Evolutionary conservation across 2,888 invertebrate species (phyloP).

Genomic region (Bombylius discolor): DNA sequence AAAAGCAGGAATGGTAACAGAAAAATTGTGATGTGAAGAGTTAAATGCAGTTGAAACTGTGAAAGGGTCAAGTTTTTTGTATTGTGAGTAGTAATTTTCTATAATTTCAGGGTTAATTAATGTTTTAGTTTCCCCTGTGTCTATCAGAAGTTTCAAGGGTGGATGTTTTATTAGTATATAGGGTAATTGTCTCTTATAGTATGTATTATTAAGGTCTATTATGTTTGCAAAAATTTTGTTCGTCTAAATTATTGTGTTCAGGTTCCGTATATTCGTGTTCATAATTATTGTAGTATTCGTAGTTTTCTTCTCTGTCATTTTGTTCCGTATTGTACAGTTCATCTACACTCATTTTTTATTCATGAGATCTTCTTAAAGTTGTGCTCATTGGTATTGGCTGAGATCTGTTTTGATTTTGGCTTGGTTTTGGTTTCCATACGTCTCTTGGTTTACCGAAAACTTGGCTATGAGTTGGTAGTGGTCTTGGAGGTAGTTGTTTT

Average conservation of each 20-base stretch:
- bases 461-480: too few species aligned
- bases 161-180: neutral
- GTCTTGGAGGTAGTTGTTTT: neutral
- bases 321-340: conserved; percentile 7
- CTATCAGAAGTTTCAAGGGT: conserved; percentile 3
- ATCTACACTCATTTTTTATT: neutral
- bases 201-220: neutral
- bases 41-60: conserved; percentile 5
- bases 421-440: too few species aligned
- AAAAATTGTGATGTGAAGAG: conserved; percentile 2
- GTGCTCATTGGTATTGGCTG: too few species aligned
- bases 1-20: conserved; percentile 3
- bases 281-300: neutral
- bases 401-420: too few species aligned
- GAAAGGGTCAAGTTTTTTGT: conserved; percentile 4
- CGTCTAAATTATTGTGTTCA: neutral
- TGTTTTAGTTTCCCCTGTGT: conserved; percentile 4
- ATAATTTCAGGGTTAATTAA: conserved; percentile 4
- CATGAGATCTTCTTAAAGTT: neutral
- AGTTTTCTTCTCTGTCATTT: neutral
- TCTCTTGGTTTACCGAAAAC: too few species aligned
- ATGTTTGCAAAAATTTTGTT: neutral
- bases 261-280: neutral
- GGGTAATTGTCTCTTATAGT: neutral
- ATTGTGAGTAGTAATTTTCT: neutral